Conservation (phyloP, 2,113 vertebrate species). For the Geococcyx californianus region DNA sequence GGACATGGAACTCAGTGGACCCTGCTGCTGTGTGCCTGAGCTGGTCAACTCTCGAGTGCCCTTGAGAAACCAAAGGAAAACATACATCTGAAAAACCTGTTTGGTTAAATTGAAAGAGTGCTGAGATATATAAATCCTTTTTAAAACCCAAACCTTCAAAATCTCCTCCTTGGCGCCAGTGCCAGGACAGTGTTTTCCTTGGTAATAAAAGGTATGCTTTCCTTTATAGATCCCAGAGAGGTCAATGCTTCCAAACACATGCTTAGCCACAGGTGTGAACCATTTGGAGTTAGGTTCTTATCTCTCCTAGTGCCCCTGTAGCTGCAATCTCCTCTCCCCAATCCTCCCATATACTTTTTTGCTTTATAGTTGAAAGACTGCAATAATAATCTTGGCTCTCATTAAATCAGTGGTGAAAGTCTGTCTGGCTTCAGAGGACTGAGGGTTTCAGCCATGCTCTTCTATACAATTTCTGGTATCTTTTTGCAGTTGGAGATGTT, state of each 20-base stretch:
- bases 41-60: neutral
- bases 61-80: neutral
- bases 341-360: fast-evolving
- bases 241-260: neutral
- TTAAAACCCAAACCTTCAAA: neutral
- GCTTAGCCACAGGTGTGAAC: neutral
- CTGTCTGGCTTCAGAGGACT: neutral
- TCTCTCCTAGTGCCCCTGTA: neutral
- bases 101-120: neutral
- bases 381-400: neutral
- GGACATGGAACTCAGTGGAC: fast-evolving
- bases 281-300: neutral
- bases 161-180: neutral
- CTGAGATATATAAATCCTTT: neutral
- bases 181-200: neutral
- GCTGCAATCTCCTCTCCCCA: neutral
- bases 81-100: neutral
- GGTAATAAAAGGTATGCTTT: neutral
- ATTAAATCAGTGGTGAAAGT: neutral
- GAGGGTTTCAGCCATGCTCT: neutral
- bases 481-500: neutral
- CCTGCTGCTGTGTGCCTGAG: neutral
- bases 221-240: neutral
- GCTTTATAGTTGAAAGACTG: neutral
- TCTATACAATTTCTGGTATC: neutral